Conservation (phyloP, 2,888 invertebrate genomes). For the Miltochrista miniata region DNA sequence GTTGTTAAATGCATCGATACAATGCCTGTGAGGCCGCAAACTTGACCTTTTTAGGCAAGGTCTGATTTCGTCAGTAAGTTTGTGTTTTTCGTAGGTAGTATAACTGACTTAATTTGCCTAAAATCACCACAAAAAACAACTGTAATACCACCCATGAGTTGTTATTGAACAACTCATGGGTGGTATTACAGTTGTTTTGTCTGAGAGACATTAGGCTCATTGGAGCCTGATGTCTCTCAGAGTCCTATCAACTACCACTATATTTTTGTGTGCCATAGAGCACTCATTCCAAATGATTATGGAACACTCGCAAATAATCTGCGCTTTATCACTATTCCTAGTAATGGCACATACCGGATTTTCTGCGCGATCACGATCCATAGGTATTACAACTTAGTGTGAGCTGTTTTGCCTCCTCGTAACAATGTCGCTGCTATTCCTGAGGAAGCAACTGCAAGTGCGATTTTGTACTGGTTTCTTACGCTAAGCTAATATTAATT, state of each 20-base stretch:
- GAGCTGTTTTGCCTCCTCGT: slow-evolving; percentile 3
- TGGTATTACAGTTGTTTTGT: too few relatives aligned
- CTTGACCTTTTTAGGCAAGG: neutral
- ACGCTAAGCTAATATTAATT: neutral
- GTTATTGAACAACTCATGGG: too few relatives aligned
- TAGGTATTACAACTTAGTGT: slow-evolving; percentile 6
- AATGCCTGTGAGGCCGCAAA: neutral
- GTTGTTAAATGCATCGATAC: neutral
- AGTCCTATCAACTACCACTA: neutral
- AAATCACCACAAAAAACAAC: neutral
- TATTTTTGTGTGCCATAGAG: neutral
- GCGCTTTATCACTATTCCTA: slow-evolving; percentile 4
- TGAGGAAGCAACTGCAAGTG: neutral
- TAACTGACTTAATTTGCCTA: neutral
- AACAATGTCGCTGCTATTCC: slow-evolving; percentile 5
- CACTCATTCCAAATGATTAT: slow-evolving; percentile 1
- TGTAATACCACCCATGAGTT: neutral
- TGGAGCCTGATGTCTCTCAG: neutral
- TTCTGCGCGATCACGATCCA: slow-evolving; percentile 1
- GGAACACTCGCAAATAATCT: neutral
- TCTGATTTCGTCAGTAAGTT: neutral
- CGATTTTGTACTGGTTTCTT: neutral
- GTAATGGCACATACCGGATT: slow-evolving; percentile 2
- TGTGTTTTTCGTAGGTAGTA: neutral
- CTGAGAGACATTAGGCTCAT: too few relatives aligned